Base-by-base conservation (phyloP, 2,113 vertebrate species). In the Cephalopholis sonnerati region DNA sequence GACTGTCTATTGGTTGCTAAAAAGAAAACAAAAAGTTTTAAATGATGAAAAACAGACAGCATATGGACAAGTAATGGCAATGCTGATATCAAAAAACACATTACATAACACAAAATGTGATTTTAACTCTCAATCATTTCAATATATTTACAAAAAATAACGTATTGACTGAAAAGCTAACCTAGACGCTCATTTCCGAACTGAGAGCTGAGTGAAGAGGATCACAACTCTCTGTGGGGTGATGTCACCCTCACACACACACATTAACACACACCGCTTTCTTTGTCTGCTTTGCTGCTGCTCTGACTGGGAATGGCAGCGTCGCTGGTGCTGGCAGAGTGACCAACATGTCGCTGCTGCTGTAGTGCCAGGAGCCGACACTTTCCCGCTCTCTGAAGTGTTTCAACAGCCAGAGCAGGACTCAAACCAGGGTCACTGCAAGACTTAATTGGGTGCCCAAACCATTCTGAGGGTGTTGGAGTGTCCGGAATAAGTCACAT, bases 311-410 rank as follows among this genome's bases (percentile, higher is more conserved):
- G 63, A 58, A 53, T 41, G 29, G 77, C 69, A 24, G 70, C 11
- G 48, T 36, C 41, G 59, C 63, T 24, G 27, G n/a, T 59, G 82
- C 84, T 82, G 79, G 66, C 77, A 41, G 76, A 62, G 67, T 7
- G 61, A 27, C 74, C 80, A 73, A 68, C 74, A 67, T 55, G 85
- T 25, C 76, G 61, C 70, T 59, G 77, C 82, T 61, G 74, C 79
- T 58, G 68, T 74, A 13, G 85, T 83, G 82, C 87, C 83, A 90
- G 72, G 79, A 81, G 59, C 74, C 41, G 41, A 83, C 87, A 81
- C 86, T 71, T 77, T 76, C 67, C 39, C 15, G 71, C 79, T 83
- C 81, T 72, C 55, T 79, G 8, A 50, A 80, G 80, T 74, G 70
- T 79, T 82, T 82, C 66, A 67, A 6, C 74, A 89, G 75, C 57